These are phyloP conservation scores for Paracyclopina nana DNA, from an alignment of 1,140 invertebrate species.

Conservation along the genomic window DNA sequence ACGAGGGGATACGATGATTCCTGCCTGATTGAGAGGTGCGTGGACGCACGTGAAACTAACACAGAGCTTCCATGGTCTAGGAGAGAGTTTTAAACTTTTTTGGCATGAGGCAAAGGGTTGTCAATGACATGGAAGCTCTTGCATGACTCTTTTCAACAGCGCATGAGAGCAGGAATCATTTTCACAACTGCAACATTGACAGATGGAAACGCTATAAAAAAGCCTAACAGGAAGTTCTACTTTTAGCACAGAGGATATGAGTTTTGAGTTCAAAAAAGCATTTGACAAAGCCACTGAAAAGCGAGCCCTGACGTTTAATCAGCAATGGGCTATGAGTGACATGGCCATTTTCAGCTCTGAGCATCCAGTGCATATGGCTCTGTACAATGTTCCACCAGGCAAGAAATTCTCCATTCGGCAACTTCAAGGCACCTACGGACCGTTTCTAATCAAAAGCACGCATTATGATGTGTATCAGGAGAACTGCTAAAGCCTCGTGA, in stretches of 20 bases:
- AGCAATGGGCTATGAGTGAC: slow-evolving; percentile 12
- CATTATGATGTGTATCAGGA: slow-evolving; percentile 13
- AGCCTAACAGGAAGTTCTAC: no score
- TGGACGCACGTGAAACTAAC: no score
- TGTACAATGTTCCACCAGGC: slow-evolving; percentile 6
- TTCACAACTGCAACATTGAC: no score
- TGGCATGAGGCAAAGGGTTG: no score
- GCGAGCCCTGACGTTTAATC: slow-evolving; percentile 6
- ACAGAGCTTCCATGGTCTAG: no score
- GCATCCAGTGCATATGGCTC: slow-evolving; percentile 6
- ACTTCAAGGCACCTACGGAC: slow-evolving; percentile 12
- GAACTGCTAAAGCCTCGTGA: slow-evolving; percentile 13
- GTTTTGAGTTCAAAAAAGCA: slow-evolving; percentile 10
- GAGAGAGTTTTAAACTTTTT: no score
- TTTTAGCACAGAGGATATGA: slow-evolving; percentile 11
- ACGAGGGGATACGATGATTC: slow-evolving; percentile 8
- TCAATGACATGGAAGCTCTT: no score
- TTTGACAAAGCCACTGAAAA: slow-evolving; percentile 11
- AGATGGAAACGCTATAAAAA: no score
- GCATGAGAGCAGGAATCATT: no score
- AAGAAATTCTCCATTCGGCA: slow-evolving; percentile 14
- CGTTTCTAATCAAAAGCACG: slow-evolving; percentile 10
- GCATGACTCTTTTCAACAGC: no score
- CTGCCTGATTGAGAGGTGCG: slow-evolving; percentile 9
- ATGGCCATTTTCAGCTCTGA: slow-evolving; percentile 5